Conservation (phyloP, 2,113 vertebrate species). For the Mormyrus lacerda region DNA sequence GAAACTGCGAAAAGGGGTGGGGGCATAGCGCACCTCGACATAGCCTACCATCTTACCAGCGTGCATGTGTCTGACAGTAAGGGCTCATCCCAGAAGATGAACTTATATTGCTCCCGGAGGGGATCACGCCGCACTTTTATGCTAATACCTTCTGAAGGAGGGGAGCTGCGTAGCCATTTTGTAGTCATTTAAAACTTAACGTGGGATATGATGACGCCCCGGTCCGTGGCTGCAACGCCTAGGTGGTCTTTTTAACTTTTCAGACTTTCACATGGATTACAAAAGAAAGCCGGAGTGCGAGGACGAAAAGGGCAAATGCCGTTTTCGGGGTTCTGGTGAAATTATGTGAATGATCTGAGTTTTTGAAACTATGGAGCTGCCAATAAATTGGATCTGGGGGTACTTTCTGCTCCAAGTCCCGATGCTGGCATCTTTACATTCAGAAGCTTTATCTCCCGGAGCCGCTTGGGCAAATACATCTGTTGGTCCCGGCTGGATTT, state of each 20-base stretch:
- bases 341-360: constrained; percentile 20
- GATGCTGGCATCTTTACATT: constrained; percentile 41
- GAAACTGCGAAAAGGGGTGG: background rate
- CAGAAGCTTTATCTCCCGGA: constrained; percentile 35
- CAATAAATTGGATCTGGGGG: constrained; percentile 36
- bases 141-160: constrained; percentile 51
- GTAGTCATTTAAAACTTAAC: constrained; percentile 46
- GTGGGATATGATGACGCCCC: constrained; percentile 29
- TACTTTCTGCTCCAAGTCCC: constrained; percentile 32
- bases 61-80: background rate
- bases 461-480: constrained; percentile 47
- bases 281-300: background rate
- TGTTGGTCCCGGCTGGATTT: constrained; percentile 50
- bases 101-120: background rate
- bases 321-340: background rate
- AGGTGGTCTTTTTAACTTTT: background rate
- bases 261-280: constrained; percentile 19
- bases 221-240: background rate
- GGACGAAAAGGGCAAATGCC: constrained; percentile 1
- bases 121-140: background rate
- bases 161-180: constrained; percentile 55
- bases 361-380: constrained; percentile 39
- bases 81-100: background rate
- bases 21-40: background rate
- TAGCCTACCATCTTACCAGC: background rate